Percentiles rank a stretch among this genome's conserved stretches.
Conservation (phyloP, 2,797 vertebrate species). For the Rhabdomys pumilio region DNA sequence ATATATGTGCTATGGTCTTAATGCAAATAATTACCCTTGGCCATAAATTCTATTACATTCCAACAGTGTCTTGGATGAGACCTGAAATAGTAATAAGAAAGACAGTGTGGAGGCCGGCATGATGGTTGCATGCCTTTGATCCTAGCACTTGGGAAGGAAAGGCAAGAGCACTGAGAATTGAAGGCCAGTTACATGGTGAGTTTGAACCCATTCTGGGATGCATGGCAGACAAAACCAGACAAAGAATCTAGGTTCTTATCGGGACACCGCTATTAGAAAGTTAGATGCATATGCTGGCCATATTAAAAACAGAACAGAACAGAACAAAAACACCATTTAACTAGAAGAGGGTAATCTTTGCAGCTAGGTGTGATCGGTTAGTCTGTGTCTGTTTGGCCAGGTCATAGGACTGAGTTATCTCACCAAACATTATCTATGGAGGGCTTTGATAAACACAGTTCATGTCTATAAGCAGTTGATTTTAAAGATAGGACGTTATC, state of each 20-base stretch:
- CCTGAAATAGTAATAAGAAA: not conserved
- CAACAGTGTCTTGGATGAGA: not conserved
- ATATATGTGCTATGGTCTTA: not conserved
- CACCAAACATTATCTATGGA: not conserved
- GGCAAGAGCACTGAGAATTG: not conserved
- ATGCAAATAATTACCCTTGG: not conserved
- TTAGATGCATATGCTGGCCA: not conserved
- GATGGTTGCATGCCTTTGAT: not conserved
- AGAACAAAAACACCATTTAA: not conserved
- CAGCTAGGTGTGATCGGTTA: not conserved
- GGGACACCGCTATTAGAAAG: constrained; percentile 5
- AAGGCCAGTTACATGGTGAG: not conserved
- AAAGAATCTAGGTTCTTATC: constrained; percentile 25
- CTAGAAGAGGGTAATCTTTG: not conserved
- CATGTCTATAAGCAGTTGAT: not conserved
- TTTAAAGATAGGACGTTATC: constrained; percentile 51
- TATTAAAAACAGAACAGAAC: not conserved
- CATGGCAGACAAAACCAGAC: not conserved
- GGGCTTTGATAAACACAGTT: not conserved
- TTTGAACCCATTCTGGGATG: not conserved
- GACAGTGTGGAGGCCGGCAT: not conserved
- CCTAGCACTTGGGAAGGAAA: not conserved
- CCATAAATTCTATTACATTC: not conserved
- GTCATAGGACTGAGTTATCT: not conserved
- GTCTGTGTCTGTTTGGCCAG: not conserved